Percentiles rank a stretch among this genome's conserved stretches.
These are phyloP conservation scores for Acrocephalus kingi DNA, from an alignment of 2,113 vertebrate species.

Conservation along the genomic window DNA sequence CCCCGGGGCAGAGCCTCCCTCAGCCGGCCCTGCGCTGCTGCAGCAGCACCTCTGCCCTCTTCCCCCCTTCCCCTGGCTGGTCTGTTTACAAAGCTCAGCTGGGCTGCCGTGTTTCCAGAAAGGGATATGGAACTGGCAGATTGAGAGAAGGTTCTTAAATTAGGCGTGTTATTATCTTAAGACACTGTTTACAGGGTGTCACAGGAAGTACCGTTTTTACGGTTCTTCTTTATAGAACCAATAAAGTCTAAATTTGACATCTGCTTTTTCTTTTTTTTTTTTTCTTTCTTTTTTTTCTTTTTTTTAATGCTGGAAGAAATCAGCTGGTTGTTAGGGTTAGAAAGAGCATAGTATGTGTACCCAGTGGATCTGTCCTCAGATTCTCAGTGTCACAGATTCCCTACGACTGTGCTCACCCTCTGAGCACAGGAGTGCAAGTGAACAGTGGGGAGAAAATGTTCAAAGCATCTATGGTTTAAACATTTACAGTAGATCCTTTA, in stretches of 20 bases:
- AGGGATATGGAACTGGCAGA: not conserved
- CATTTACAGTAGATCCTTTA: not conserved
- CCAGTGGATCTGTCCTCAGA: not conserved
- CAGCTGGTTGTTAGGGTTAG: not conserved
- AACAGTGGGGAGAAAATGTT: not conserved
- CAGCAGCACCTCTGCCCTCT: not conserved
- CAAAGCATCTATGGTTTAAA: not conserved
- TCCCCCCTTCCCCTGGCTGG: not conserved
- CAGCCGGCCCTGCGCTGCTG: not conserved
- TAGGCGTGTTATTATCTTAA: not conserved
- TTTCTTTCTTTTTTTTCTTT: not conserved
- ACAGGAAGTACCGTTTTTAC: not conserved
- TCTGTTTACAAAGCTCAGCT: not conserved
- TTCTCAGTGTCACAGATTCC: not conserved
- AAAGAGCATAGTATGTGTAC: not conserved
- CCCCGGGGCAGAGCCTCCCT: not conserved
- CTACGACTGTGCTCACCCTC: not conserved
- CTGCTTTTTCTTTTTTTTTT: not conserved
- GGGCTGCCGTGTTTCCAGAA: fast-evolving
- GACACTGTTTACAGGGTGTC: not conserved
- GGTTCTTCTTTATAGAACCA: not conserved
- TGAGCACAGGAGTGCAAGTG: not conserved
- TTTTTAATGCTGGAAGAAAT: not conserved
- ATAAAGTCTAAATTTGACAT: not conserved
- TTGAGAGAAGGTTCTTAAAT: not conserved